phyloP scores from a whole-genome alignment of 2,113 vertebrate genomes.

The Zootoca vivipara region DNA sequence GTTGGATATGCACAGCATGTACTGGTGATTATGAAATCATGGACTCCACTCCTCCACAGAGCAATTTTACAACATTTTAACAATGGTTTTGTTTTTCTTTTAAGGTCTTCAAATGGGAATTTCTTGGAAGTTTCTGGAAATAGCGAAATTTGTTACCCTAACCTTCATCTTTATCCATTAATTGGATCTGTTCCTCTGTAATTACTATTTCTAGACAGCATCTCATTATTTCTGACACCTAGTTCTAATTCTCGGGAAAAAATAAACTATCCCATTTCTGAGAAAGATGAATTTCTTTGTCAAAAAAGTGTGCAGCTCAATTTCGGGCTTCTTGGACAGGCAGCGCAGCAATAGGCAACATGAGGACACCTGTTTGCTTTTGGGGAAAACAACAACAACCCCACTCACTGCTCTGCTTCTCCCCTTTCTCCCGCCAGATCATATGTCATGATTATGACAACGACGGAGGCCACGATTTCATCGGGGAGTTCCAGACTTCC shows the following conservation, averaged over 20 bases:
- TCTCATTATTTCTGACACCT: background rate
- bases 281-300: background rate
- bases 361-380: background rate
- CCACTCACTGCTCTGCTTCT: background rate
- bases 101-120: background rate
- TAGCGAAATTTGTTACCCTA: background rate
- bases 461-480: conserved; percentile 96
- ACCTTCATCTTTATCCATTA: background rate
- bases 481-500: conserved; percentile 92
- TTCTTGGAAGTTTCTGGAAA: background rate
- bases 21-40: background rate
- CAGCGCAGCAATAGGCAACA: background rate
- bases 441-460: conserved; percentile 96
- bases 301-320: background rate
- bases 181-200: background rate
- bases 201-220: background rate
- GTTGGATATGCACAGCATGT: background rate
- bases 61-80: background rate
- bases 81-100: background rate
- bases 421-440: conserved; percentile 74
- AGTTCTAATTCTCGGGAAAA: background rate
- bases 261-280: background rate
- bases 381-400: no score
- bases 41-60: background rate
- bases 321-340: background rate